Percentiles rank a stretch among this genome's conserved stretches.
Evolutionary conservation across 2,888 invertebrate genomes (phyloP).

Genomic region (Mongoloraphidia duomilia): DNA sequence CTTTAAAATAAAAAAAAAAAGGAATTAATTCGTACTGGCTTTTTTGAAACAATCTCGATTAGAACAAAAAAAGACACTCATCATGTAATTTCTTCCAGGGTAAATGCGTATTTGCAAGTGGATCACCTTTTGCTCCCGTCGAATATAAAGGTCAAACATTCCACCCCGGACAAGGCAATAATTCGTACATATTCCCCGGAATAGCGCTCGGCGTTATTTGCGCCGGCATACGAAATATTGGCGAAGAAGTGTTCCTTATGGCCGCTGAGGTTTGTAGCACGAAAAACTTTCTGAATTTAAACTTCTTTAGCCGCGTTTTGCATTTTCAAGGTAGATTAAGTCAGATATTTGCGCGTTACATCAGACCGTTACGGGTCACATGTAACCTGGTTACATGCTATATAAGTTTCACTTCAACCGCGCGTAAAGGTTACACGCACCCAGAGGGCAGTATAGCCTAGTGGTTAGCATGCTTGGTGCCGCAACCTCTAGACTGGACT

Average conservation of each 20-base stretch:
- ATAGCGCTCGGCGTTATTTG: constrained; percentile 81
- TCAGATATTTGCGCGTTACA: neutral
- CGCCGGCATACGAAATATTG: constrained; percentile 77
- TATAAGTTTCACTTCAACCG: neutral
- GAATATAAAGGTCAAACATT: constrained; percentile 63
- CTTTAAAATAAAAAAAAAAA: too few relatives aligned
- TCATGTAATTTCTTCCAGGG: constrained; percentile 42
- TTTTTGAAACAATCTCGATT: too few relatives aligned
- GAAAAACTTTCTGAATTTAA: neutral
- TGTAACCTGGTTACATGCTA: too few relatives aligned
- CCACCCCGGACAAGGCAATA: constrained; percentile 94
- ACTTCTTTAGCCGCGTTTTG: too few relatives aligned
- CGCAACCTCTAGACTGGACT: too few relatives aligned
- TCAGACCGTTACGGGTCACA: too few relatives aligned
- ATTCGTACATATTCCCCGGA: constrained; percentile 96
- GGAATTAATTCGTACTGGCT: too few relatives aligned
- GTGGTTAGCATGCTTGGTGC: too few relatives aligned
- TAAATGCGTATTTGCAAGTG: constrained; percentile 85
- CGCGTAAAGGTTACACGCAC: neutral
- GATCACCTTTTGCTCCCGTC: constrained; percentile 88
- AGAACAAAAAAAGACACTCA: too few relatives aligned
- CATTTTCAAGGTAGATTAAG: neutral
- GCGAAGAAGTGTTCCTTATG: constrained; percentile 82
- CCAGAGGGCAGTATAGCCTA: too few relatives aligned
- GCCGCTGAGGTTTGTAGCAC: constrained; percentile 58